Percentiles rank a stretch among this genome's conserved stretches.
phyloP scores from a whole-genome alignment of 1,140 invertebrate genomes.

The Pseudoatta argentina region DNA sequence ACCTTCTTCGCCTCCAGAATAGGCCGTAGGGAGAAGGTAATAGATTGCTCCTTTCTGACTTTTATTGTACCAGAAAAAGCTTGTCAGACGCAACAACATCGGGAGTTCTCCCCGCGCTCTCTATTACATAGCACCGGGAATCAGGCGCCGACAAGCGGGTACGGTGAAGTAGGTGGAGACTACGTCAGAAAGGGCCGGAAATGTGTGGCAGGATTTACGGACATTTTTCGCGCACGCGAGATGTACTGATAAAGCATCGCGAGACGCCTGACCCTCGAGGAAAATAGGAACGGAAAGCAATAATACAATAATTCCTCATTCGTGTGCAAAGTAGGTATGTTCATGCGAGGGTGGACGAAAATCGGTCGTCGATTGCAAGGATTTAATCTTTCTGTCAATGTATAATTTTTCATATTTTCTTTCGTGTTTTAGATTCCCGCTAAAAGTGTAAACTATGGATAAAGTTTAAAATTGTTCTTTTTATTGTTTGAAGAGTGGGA shows the following conservation, averaged over 20 bases:
- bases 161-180: slow-evolving; percentile 42
- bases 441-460: no score
- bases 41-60: slow-evolving; percentile 80
- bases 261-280: background rate
- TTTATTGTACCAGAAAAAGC: slow-evolving; percentile 79
- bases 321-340: background rate
- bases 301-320: slow-evolving; percentile 10
- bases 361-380: slow-evolving; percentile 41
- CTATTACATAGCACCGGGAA: slow-evolving; percentile 48
- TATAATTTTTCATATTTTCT: no score
- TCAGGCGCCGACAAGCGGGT: background rate
- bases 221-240: slow-evolving; percentile 55
- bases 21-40: slow-evolving; percentile 72
- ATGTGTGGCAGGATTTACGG: slow-evolving; percentile 55
- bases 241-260: slow-evolving; percentile 27
- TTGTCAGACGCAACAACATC: slow-evolving; percentile 74
- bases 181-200: slow-evolving; percentile 29
- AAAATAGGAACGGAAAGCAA: background rate
- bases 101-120: slow-evolving; percentile 48
- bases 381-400: slow-evolving; percentile 42
- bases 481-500: no score
- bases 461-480: no score
- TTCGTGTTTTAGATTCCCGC: no score
- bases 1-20: slow-evolving; percentile 59
- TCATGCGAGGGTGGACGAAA: background rate